Evolutionary conservation across 2,888 invertebrate genomes (phyloP), one percentile per base, ranked within the genome.

Genomic region (Caenorhabditis plicata): DNA sequence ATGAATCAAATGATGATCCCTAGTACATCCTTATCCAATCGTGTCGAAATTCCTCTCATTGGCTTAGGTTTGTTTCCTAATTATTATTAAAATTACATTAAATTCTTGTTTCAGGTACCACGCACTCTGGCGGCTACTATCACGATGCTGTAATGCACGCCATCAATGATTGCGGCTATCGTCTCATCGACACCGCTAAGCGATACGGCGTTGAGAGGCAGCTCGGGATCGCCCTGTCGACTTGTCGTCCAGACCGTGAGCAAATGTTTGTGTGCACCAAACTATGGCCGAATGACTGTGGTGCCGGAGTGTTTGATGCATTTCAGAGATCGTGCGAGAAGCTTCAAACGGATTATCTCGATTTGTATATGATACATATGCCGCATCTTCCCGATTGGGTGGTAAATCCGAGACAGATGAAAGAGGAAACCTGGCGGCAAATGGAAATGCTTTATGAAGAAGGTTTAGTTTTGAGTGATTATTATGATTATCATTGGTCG

Each of bases 241-340:
- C 23, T 8, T 49, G 55, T 26, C 33, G 71, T 4, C 68, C 82
- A 8, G 64, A 71, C 4, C 64, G 81, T 36, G 73, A 77, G 35
- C 73, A 80, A 0, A 41, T 82, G 7, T 82, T 82, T 53, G 41
- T 82, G 15, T 75, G 78, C 32, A 78, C 81, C 1, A 82, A 82
- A 62, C 73, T 82, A 32, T 82, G 82, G 82, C 81, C 81, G 11
- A 71, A 75, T 3, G 82, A 82, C 64, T 82, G 80, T 64, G 82
- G 82, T 15, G 53, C 49, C 19, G 63, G 53, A 13, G 77, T 80
- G 8, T 53, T 64, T 23, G 54, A 68, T 19, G 81, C 82, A 3
- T 80, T 77, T 48, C 52, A 53, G n/a, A 73, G 71, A 1, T 80
- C 81, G 1, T 73, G 80, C 43, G 63, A 74, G 8, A 64, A 78